phyloP scores from a whole-genome alignment of 2,888 invertebrate species.

The Acanthosepion lycidas region DNA sequence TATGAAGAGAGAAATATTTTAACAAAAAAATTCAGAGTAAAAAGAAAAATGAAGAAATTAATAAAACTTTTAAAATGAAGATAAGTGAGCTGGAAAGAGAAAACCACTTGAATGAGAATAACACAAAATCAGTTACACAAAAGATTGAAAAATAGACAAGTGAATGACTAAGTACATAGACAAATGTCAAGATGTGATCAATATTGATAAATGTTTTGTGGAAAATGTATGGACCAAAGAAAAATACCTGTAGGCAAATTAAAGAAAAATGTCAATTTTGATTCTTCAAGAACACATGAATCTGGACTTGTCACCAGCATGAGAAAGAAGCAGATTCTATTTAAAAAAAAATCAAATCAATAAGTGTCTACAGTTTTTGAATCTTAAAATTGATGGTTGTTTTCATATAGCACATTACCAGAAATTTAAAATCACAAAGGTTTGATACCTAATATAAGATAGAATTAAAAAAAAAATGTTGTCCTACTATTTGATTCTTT shows the following conservation, averaged over 20 bases:
- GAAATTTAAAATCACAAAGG: not conserved
- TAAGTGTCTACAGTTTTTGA: not conserved
- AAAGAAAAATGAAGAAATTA: not conserved
- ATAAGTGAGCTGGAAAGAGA: not conserved
- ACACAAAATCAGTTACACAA: not conserved
- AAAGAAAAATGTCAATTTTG: conserved; percentile 14
- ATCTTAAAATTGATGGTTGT: not conserved
- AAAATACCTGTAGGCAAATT: not conserved
- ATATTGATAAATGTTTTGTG: not conserved
- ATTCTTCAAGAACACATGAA: not conserved
- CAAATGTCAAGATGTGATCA: not conserved
- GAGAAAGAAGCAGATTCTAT: not conserved
- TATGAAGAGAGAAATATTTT: not conserved
- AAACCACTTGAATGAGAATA: not conserved
- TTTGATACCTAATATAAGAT: not conserved
- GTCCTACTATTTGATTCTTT: no score
- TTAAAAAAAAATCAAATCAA: not conserved
- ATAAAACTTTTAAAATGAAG: not conserved
- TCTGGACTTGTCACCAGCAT: not conserved
- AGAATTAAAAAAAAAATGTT: not conserved
- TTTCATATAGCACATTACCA: not conserved
- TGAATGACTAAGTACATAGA: not conserved
- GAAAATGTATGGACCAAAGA: not conserved
- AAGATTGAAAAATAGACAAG: not conserved
- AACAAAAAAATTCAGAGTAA: not conserved